Conservation (phyloP, 2,797 vertebrate genomes). For the Caiman crocodilus region DNA sequence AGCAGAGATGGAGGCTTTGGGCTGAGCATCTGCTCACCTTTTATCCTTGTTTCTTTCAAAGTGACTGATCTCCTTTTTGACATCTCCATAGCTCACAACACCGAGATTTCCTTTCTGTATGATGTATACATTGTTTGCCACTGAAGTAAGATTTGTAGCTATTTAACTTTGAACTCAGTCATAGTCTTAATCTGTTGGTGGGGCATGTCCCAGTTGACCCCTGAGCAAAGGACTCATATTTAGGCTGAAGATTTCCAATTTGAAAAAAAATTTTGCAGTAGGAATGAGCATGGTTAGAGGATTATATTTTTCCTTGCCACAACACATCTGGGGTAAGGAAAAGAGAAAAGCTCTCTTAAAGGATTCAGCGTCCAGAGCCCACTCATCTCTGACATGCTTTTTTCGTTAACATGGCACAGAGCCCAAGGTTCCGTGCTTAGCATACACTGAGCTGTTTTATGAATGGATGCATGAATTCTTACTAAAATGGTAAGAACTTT, state of each 20-base stretch:
- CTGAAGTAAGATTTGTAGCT: slow-evolving; percentile 28
- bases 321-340: neutral
- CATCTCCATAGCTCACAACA: slow-evolving; percentile 12
- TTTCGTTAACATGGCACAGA: neutral
- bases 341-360: slow-evolving; percentile 13
- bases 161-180: neutral
- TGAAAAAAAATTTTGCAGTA: slow-evolving; percentile 5
- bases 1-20: slow-evolving; percentile 20
- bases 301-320: neutral
- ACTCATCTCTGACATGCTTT: slow-evolving; percentile 1
- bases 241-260: neutral
- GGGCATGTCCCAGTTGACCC: neutral
- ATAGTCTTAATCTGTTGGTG: slow-evolving; percentile 27
- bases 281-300: slow-evolving; percentile 15
- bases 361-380: neutral
- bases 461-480: slow-evolving; percentile 14
- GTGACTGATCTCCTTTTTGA: slow-evolving; percentile 26
- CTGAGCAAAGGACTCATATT: neutral
- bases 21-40: neutral
- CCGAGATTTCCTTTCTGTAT: neutral
- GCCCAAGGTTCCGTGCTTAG: neutral
- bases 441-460: neutral
- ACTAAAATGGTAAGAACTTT: neutral
- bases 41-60: slow-evolving; percentile 40
- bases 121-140: neutral